Percentiles rank a stretch among this genome's conserved stretches.
These are phyloP conservation scores for Orchesella flavescens DNA, from an alignment of 2,888 invertebrate species.

Conservation along the genomic window DNA sequence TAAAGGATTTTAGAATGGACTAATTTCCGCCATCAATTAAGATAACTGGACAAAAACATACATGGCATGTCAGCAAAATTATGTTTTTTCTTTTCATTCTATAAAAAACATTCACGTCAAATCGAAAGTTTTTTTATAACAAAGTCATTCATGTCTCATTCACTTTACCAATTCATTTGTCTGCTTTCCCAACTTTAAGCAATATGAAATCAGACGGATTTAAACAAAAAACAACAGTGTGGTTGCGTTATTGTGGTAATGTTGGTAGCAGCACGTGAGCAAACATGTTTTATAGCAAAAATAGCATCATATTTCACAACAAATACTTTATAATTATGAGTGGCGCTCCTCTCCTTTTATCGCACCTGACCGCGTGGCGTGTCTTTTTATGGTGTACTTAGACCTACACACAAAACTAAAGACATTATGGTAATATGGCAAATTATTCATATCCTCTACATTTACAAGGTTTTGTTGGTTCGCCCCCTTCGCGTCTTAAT, in stretches of 20 bases:
- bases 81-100: not conserved
- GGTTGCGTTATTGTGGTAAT: too few relatives aligned
- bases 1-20: slow-evolving; percentile 9
- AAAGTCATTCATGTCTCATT: too few relatives aligned
- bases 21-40: slow-evolving; percentile 58
- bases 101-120: not conserved
- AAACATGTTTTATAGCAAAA: too few relatives aligned
- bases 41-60: slow-evolving; percentile 47
- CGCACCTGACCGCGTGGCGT: not conserved
- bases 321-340: slow-evolving; percentile 7
- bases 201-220: not conserved
- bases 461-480: not conserved
- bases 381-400: not conserved
- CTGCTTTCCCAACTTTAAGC: not conserved
- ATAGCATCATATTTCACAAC: too few relatives aligned
- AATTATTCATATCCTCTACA: slow-evolving; percentile 51
- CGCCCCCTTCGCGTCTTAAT: not conserved
- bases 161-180: not conserved
- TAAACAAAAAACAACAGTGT: too few relatives aligned
- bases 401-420: not conserved
- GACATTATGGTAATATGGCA: slow-evolving; percentile 28
- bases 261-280: too few relatives aligned
- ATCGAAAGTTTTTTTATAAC: not conserved
- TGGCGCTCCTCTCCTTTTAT: slow-evolving; percentile 14
- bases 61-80: slow-evolving; percentile 6